Evolutionary conservation across 2,113 vertebrate genomes (phyloP).

Genomic region (Octodon degus): DNA sequence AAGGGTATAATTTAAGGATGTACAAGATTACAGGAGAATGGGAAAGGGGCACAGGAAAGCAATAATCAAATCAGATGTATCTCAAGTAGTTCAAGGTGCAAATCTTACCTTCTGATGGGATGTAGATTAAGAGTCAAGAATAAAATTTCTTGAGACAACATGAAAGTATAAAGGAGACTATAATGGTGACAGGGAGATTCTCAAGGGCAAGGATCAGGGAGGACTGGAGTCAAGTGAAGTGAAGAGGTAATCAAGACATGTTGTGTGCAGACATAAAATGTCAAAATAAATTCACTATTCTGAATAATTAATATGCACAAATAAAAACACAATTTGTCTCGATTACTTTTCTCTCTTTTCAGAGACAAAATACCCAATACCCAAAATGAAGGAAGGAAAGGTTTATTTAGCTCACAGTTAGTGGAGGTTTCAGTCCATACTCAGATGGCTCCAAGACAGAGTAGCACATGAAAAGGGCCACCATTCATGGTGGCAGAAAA

Average conservation of each 20-base stretch:
- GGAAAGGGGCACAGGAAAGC: neutral
- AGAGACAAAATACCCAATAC: too few relatives aligned
- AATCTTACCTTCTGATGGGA: neutral
- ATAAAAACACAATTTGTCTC: neutral
- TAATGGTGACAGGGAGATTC: neutral
- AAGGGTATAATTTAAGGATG: neutral
- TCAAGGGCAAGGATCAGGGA: neutral
- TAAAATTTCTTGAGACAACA: neutral
- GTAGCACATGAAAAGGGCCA: too few relatives aligned
- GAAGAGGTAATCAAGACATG: neutral
- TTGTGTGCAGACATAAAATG: neutral
- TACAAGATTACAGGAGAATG: neutral
- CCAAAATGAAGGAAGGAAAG: too few relatives aligned
- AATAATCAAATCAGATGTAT: neutral
- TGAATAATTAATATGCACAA: neutral
- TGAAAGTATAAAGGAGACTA: neutral
- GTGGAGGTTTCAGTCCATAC: too few relatives aligned
- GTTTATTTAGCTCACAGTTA: too few relatives aligned
- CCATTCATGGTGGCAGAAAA: too few relatives aligned
- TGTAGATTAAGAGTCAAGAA: neutral
- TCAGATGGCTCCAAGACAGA: too few relatives aligned
- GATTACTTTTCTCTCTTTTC: too few relatives aligned
- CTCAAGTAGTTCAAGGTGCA: neutral
- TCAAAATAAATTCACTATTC: neutral
- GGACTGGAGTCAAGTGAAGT: neutral